A percentile compares a stretch with the other conserved stretches of the same genome.
Conservation (phyloP, 2,113 vertebrate genomes). For the Tringa solitaria region DNA sequence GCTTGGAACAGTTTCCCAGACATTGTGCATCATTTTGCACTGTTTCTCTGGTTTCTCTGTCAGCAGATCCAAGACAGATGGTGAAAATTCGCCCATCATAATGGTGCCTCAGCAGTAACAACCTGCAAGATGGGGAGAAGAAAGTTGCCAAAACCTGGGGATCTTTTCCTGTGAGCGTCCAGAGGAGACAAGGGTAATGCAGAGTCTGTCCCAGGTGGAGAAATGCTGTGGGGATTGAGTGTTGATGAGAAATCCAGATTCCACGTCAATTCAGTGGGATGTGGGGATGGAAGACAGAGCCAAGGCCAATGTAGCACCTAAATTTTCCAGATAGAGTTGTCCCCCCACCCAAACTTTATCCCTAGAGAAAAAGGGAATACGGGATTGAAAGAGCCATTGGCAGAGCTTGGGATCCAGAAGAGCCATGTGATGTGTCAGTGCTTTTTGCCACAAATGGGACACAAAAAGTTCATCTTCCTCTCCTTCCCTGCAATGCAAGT, state of each 20-base stretch:
- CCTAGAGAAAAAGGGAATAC: neutral
- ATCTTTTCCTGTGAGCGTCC: neutral
- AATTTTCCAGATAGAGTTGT: neutral
- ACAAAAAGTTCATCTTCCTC: neutral
- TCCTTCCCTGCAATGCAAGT: neutral
- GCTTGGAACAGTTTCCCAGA: neutral
- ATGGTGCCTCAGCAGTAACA: neutral
- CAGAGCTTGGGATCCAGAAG: neutral
- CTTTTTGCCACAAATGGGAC: neutral
- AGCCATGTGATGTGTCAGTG: neutral
- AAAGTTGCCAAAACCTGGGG: neutral
- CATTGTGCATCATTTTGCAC: neutral
- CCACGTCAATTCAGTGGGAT: neutral
- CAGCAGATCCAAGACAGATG: neutral
- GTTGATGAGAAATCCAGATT: neutral
- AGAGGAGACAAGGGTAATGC: neutral
- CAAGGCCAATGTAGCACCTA: neutral
- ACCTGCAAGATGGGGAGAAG: neutral
- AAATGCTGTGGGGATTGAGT: neutral
- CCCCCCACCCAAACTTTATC: neutral
- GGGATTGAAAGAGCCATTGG: neutral
- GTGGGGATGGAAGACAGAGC: neutral
- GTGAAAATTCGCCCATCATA: neutral
- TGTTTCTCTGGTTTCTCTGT: neutral
- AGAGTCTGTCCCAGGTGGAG: neutral